Base-by-base conservation (phyloP, 2,113 vertebrate species). In the Gavialis gangeticus region DNA sequence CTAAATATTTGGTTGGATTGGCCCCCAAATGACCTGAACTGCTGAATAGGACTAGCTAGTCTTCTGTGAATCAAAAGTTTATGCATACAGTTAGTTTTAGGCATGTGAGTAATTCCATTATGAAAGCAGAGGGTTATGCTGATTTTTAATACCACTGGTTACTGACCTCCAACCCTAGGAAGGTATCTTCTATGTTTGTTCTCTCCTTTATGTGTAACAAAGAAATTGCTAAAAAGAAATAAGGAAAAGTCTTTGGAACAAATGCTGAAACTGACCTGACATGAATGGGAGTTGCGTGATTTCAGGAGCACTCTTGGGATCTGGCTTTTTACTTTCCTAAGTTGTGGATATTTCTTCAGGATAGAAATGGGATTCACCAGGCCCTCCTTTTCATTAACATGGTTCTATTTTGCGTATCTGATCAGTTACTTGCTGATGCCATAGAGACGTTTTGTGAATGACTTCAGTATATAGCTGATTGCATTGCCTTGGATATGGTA, bases 331-430 rank as follows among this genome's bases (percentile, higher is more conserved):
- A 28, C 30, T 55, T 46, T 73, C 24, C 69, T 46, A 24, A 73
- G 64, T 34, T 0, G 14, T 2, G 7, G 34, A 73, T 0, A 25
- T 60, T 46, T 15, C 46, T 73, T 5, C 10, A 0, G 18, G 8
- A n/a, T 54, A 59, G 18, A 1, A 0, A 2, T 37, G 8, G 71
- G 14, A 2, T 3, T 0, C 27, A 13, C 4, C 1, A 2, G 58
- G 5, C 17, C 28, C 64, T 46, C 30, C 11, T 54, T 0, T 67
- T 66, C 85, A 12, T 59, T 11, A 5, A 82, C 67, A 3, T 10
- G 46, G 46, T 46, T 46, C 46, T 46, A 7, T 46, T 46, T 80
- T 66, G 62, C 3, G 62, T 79, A 17, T 27, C 28, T 6, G 30
- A 13, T 1, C 60, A 73, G 34, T 4, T 82, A 24, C 76, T 59